Evolutionary conservation across 2,113 vertebrate genomes (phyloP).

Genomic region (Neopipo cinnamomea): DNA sequence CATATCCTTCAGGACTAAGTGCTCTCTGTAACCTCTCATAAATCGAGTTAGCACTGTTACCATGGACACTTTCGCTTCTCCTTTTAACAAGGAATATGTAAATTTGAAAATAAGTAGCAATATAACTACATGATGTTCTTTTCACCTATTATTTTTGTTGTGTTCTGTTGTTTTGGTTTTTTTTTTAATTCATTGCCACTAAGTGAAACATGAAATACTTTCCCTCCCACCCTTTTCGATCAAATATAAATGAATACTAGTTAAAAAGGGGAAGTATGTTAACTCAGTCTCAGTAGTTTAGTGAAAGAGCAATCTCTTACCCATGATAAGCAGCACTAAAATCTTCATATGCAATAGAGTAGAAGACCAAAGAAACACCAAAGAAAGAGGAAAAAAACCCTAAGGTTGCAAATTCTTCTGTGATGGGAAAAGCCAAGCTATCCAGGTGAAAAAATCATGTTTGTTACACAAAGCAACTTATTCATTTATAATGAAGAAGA

Average conservation of each 20-base stretch:
- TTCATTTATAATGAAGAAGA: conserved; percentile 38
- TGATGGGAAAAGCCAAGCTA: neutral
- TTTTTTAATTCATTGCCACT: neutral
- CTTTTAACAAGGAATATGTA: neutral
- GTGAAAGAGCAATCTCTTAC: neutral
- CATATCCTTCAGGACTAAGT: neutral
- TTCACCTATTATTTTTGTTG: neutral
- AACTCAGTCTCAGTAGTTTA: neutral
- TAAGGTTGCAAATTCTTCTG: neutral
- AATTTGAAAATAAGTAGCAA: neutral
- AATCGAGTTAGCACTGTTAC: neutral
- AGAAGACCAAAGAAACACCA: neutral
- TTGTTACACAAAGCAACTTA: neutral
- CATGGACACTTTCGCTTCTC: neutral
- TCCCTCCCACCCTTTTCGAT: neutral
- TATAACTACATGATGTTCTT: neutral
- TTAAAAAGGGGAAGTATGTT: neutral
- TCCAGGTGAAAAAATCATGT: neutral
- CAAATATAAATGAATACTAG: neutral
- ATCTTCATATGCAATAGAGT: neutral
- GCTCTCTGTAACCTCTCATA: neutral
- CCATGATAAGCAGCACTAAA: neutral
- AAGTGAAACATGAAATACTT: neutral
- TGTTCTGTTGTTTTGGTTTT: neutral
- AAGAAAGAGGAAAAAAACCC: neutral